Evolutionary conservation across 1,140 invertebrate species (phyloP).

Genomic region (Scaptomyza montana): DNA sequence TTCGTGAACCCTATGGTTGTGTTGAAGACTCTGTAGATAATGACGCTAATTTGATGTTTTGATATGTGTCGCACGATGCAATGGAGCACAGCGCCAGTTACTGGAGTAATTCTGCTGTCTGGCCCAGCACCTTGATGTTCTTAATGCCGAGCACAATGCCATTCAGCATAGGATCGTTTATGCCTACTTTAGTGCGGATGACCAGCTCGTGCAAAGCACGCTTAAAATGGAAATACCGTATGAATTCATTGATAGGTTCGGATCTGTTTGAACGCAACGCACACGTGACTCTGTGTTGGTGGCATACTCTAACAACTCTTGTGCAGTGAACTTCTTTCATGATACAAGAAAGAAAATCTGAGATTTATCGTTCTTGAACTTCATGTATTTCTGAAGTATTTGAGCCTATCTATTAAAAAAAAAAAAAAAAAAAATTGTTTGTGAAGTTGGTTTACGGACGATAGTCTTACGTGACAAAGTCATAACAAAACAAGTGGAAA

Average conservation of each 20-base stretch:
- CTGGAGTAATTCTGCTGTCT: constrained; percentile 84
- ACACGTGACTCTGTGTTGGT: constrained; percentile 85
- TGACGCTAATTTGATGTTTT: constrained; percentile 67
- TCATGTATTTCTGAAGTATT: constrained; percentile 75
- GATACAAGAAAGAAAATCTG: too few species aligned
- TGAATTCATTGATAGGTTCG: constrained; percentile 85
- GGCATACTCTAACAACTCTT: constrained; percentile 70
- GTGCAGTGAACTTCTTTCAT: constrained; percentile 54
- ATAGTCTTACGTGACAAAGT: too few species aligned
- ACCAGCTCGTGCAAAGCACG: constrained; percentile 83
- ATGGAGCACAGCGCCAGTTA: constrained; percentile 83
- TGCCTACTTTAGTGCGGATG: constrained; percentile 80
- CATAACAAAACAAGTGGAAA: too few species aligned
- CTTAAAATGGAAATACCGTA: constrained; percentile 84
- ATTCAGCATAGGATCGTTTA: constrained; percentile 84
- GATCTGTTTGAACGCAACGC: constrained; percentile 79
- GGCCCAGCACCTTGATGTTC: constrained; percentile 85
- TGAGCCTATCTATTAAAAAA: constrained; percentile 59
- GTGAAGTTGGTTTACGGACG: too few species aligned
- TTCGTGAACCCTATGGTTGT: constrained; percentile 72
- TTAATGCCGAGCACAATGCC: constrained; percentile 86
- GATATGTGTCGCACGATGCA: constrained; percentile 80
- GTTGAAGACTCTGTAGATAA: constrained; percentile 82
- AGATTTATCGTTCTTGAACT: too few species aligned
- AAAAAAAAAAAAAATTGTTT: background rate